Evolutionary conservation across 2,113 vertebrate species (phyloP), one percentile per base, ranked within the genome.

Genomic region (Lamprologus lemairii): DNA sequence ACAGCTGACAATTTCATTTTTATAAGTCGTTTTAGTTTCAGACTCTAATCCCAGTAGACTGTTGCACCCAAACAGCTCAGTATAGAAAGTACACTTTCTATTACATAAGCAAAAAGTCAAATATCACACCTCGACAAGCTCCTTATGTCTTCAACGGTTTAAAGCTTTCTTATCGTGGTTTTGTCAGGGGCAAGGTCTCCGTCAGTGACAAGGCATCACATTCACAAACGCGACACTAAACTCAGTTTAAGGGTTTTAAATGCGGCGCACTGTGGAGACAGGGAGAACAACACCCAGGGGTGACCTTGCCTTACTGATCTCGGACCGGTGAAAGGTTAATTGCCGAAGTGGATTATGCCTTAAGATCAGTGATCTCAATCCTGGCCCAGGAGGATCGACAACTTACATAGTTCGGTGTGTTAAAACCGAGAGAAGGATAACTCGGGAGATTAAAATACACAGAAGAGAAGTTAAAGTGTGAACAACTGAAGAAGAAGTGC

Each of bases 311-410:
- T 81, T 33, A 84, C 93, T 93, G 95, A 96, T 96, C 95, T 94
- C 91, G 92, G 89, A 93, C 93, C 87, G 93, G 91, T 94, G 91
- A 95, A 95, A 96, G 94, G 95, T 95, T 96, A 95, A 97, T 95
- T 96, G 95, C 91, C 92, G 94, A 95, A 96, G 92, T 96, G 94
- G 96, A 96, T 97, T 97, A 97, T 79, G 87, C 86, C 82, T 95
- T 94, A 93, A 95, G 90, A 95, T 93, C 91, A 92, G 93, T 82
- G 93, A 94, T 95, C 93, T 91, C 94, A 96, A 93, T 96, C 94
- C 86, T 28, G 73, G 81, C 93, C 71, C 86, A 79, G 81, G 80
- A 92, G 88, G 83, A 57, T 92, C 68, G 84, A 85, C 90, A 85
- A 84, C 31, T 85, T 84, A 49, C 86, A 90, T 7, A 88, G 94